Evolutionary conservation across 2,113 vertebrate genomes (phyloP).

Genomic region (Oncorhynchus nerka): DNA sequence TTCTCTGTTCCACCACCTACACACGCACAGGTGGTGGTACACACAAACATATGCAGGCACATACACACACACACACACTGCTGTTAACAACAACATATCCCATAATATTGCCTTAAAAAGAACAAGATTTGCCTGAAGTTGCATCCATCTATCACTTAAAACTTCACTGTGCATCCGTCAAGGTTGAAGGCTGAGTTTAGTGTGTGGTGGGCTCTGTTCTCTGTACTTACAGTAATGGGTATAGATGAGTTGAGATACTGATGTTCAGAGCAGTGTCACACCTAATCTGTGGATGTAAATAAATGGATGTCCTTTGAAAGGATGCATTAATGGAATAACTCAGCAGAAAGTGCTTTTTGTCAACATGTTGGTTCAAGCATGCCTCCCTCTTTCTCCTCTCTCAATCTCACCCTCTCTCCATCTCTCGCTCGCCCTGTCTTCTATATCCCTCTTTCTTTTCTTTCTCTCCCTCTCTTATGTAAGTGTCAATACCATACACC

Average conservation of each 20-base stretch:
- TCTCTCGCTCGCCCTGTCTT: neutral
- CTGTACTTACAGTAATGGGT: neutral
- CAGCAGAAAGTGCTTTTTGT: constrained; percentile 9
- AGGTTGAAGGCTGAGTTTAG: neutral
- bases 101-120: neutral
- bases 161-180: neutral
- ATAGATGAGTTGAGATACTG: neutral
- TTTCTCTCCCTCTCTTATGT: constrained; percentile 53
- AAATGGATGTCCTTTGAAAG: neutral
- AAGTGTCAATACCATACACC: constrained; percentile 59
- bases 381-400: neutral
- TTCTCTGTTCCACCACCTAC: no score
- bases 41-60: neutral
- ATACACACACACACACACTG: neutral
- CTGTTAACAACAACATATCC: neutral
- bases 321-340: constrained; percentile 12
- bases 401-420: neutral
- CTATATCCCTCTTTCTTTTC: constrained; percentile 1
- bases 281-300: neutral
- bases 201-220: neutral
- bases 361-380: constrained; percentile 2
- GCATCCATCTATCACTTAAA: no score
- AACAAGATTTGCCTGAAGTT: neutral
- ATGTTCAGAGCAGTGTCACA: neutral
- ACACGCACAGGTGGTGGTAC: neutral